A percentile compares a stretch with the other conserved stretches of the same genome.
phyloP scores from a whole-genome alignment of 2,797 vertebrate species.

The Lepilemur ruficaudatus region DNA sequence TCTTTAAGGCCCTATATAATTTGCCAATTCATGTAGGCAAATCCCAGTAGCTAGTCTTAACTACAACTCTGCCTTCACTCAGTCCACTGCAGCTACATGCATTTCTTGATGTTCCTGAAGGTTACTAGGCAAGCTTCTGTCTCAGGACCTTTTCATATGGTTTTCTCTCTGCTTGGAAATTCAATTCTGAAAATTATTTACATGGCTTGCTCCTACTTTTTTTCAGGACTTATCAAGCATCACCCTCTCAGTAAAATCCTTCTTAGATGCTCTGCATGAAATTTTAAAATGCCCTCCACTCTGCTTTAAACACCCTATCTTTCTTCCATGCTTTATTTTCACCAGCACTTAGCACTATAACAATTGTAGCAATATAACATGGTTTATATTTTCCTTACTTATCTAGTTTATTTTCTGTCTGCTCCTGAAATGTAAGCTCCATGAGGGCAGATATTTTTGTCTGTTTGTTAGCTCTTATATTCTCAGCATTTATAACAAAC shows the following conservation, averaged over 20 bases:
- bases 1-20: neutral
- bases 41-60: neutral
- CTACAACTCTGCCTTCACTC: neutral
- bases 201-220: neutral
- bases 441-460: neutral
- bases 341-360: neutral
- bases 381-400: neutral
- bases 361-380: too few species aligned
- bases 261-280: neutral
- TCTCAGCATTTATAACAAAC: neutral
- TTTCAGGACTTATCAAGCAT: neutral
- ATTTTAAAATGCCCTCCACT: neutral
- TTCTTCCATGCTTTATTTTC: neutral
- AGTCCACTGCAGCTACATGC: rapidly evolving
- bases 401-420: neutral
- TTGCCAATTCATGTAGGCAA: neutral
- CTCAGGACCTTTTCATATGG: neutral
- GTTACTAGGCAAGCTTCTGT: neutral
- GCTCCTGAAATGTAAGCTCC: neutral
- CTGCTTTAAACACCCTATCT: neutral
- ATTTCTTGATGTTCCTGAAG: neutral
- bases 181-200: neutral
- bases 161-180: neutral
- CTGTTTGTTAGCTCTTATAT: neutral
- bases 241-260: neutral